Evolutionary conservation across 53 echinoderm and acorn worm genomes (phyloP), one percentile per base, ranked within the genome.

Genomic region (Pentamera pediparva): DNA sequence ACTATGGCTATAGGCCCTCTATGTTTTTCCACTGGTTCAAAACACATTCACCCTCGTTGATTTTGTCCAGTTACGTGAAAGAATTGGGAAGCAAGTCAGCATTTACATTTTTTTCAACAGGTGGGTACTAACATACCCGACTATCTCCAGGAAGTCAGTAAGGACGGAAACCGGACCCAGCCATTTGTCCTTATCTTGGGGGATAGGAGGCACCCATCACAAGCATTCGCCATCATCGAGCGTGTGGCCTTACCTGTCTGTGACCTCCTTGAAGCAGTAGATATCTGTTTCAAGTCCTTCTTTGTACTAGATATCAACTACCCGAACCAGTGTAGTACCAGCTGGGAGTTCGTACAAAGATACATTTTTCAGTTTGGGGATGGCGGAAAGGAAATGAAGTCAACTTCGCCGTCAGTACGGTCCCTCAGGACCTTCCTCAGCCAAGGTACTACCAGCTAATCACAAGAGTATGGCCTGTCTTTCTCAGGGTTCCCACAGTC

Each of bases 281-380:
- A 35, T 17, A 13, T 62, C 3, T 62, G 62, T 35, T 62, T 62
- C 62, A 62, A 62, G 37, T 32, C 62, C 34, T 62, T 62, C 20
- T 62, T 35, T 3, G 37, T 62, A 15, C 18, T 62, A 15, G 62
- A 62, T 12, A 62, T 62, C 18, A 13, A 35, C 37, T 35, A 62
- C 1, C 62, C 62, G 34, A 33, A n/a, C 15, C 62, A 62, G 62
- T 62, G 62, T 62, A 9, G 13, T 11, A 35, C 39, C 34, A 62
- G 34, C 62, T 35, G 62, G 62, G 62, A 62, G 36, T 62, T 62
- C 39, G 3, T 62, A 4, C 39, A 62, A 21, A 4, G 37, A 62
- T 1, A 18, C 22, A 3, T 62, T 37, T 62, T 62, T 13, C 34
- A 35, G 8, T 17, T 62, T 2, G 3, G 4, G 3, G 62, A 62